Evolutionary conservation across 2,888 invertebrate species (phyloP).

Genomic region (Mycalesis mineus): DNA sequence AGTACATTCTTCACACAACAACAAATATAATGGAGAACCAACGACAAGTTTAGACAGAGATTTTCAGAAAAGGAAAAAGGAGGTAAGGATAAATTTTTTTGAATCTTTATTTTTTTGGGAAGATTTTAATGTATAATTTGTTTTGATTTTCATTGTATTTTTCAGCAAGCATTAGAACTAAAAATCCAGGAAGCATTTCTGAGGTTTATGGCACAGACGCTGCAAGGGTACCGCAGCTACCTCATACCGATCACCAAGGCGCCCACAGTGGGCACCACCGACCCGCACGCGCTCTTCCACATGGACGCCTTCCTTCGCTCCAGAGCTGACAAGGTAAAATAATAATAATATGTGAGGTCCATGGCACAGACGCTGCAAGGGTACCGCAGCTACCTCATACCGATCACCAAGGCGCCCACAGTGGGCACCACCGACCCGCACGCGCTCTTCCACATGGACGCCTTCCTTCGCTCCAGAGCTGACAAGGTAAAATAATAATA

Average conservation of each 20-base stretch:
- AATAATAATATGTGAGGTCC: constrained; percentile 67
- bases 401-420: constrained; percentile 95
- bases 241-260: constrained; percentile 95
- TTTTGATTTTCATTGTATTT: too few relatives aligned
- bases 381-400: constrained; percentile 83
- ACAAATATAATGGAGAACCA: constrained; percentile 74
- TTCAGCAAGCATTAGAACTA: constrained; percentile 89
- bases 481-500: constrained; percentile 83
- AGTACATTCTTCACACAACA: constrained; percentile 59
- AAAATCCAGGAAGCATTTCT: constrained; percentile 98
- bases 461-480: constrained; percentile 87
- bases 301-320: constrained; percentile 92
- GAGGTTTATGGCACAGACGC: constrained; percentile 93
- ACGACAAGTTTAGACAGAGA: constrained; percentile 87
- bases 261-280: constrained; percentile 95
- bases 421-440: constrained; percentile 96
- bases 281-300: constrained; percentile 96
- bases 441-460: constrained; percentile 95
- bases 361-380: constrained; percentile 95
- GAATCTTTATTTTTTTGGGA: too few relatives aligned
- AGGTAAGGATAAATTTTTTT: constrained; percentile 79
- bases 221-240: constrained; percentile 93
- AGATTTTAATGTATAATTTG: too few relatives aligned
- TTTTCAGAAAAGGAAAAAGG: constrained; percentile 88
- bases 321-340: constrained; percentile 85